Percentiles rank a stretch among this genome's conserved stretches.
These are phyloP conservation scores for Phenganax stokvisi DNA, from an alignment of 92 coral and sea anemone genomes.

Conservation along the genomic window DNA sequence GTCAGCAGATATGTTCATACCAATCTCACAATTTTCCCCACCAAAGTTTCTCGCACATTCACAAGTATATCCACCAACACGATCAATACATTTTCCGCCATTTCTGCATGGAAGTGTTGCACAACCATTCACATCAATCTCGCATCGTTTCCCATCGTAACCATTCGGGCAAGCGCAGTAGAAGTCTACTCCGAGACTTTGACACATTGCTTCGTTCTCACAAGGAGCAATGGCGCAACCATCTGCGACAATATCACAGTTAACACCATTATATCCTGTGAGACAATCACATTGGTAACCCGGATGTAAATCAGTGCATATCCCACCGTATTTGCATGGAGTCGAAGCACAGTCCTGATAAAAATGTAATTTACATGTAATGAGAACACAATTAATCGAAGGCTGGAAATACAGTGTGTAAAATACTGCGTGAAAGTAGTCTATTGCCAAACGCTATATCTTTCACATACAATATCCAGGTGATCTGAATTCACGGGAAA, in stretches of 20 bases:
- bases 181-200: conserved; percentile 63
- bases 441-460: conserved; percentile 34
- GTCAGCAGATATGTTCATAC: conserved; percentile 34
- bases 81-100: conserved; percentile 76
- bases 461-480: conserved; percentile 56
- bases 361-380: neutral
- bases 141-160: conserved; percentile 67
- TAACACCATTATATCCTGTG: conserved; percentile 72
- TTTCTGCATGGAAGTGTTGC: conserved; percentile 75
- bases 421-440: neutral
- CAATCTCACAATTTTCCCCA: conserved; percentile 73
- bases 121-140: conserved; percentile 69
- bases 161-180: conserved; percentile 66
- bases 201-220: conserved; percentile 63
- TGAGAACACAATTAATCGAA: no score
- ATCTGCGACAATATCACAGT: conserved; percentile 69
- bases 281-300: conserved; percentile 67
- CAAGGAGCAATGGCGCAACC: conserved; percentile 84
- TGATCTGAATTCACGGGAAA: conserved; percentile 2
- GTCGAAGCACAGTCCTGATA: conserved; percentile 66
- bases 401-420: neutral
- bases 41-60: conserved; percentile 69
- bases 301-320: conserved; percentile 53
- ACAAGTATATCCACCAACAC: conserved; percentile 65
- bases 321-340: conserved; percentile 82